Percentiles rank a stretch among this genome's conserved stretches.
phyloP scores from a whole-genome alignment of 2,888 invertebrate genomes.

The Drosophila bunnanda region DNA sequence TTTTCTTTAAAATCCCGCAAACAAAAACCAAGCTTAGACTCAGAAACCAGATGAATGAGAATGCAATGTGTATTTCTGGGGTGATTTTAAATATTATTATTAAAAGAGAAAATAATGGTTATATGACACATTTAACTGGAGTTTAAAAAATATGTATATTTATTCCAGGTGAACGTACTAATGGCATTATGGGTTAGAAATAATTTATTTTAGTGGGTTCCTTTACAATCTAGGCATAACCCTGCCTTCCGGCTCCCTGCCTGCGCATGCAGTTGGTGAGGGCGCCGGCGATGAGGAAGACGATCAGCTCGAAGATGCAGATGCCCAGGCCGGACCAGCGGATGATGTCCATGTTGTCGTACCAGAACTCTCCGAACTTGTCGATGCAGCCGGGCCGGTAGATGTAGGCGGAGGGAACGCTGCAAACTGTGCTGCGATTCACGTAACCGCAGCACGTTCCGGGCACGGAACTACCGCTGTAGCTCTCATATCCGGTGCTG shows the following conservation, averaged over 20 bases:
- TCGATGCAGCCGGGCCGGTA: conserved; percentile 58
- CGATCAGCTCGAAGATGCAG: conserved; percentile 89
- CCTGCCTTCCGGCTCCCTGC: conserved; percentile 36
- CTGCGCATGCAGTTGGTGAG: conserved; percentile 90
- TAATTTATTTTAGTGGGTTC: neutral
- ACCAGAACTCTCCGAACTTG: conserved; percentile 83
- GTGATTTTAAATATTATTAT: no score
- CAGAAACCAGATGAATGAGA: no score
- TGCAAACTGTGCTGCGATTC: conserved; percentile 43
- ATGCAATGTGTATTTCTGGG: no score
- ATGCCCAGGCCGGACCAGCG: conserved; percentile 89
- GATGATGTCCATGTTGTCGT: conserved; percentile 83
- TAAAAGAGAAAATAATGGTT: no score
- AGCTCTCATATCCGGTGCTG: conserved; percentile 47
- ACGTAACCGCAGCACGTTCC: conserved; percentile 73
- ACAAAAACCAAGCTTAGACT: no score
- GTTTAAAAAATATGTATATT: neutral
- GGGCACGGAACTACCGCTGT: conserved; percentile 53
- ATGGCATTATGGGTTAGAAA: neutral
- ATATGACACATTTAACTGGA: neutral
- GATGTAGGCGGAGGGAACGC: conserved; percentile 29
- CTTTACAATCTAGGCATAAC: conserved; percentile 13
- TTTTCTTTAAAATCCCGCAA: no score
- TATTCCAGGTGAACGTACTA: neutral
- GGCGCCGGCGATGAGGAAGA: conserved; percentile 92